Conservation (phyloP, 1,140 invertebrate genomes). For the Cyclina sinensis region DNA sequence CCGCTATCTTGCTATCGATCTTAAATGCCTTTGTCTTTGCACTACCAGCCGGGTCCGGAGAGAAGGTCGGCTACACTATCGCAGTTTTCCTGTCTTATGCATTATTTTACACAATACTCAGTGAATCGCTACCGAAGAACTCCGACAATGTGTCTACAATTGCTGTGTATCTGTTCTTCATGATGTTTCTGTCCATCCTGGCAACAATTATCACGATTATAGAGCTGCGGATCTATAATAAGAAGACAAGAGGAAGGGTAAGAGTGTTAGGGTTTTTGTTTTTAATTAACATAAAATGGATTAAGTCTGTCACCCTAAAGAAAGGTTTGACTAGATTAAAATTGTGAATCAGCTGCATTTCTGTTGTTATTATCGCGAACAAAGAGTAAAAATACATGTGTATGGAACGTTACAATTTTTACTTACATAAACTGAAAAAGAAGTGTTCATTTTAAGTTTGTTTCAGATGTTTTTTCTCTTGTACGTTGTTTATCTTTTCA, state of each 20-base stretch:
- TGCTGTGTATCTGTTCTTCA: slow-evolving; percentile 57
- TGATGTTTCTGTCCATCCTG: slow-evolving; percentile 62
- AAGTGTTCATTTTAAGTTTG: too few relatives aligned
- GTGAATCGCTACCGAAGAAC: slow-evolving; percentile 67
- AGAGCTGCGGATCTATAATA: slow-evolving; percentile 50
- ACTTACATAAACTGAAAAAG: too few relatives aligned
- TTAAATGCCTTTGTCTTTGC: slow-evolving; percentile 85
- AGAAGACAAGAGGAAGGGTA: slow-evolving; percentile 27
- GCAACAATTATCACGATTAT: slow-evolving; percentile 54
- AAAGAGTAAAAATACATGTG: too few relatives aligned
- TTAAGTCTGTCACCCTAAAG: too few relatives aligned
- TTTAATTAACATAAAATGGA: too few relatives aligned
- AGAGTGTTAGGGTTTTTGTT: too few relatives aligned
- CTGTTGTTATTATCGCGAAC: too few relatives aligned
- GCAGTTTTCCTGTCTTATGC: slow-evolving; percentile 88
- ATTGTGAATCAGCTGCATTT: too few relatives aligned
- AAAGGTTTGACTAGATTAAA: too few relatives aligned
- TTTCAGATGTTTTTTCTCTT: too few relatives aligned
- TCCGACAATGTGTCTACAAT: slow-evolving; percentile 63
- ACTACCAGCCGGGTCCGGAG: slow-evolving; percentile 88
- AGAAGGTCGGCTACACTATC: slow-evolving; percentile 91
- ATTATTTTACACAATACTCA: slow-evolving; percentile 81
- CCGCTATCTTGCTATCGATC: slow-evolving; percentile 70
- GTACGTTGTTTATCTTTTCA: neutral
- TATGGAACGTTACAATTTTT: too few relatives aligned